phyloP scores from a whole-genome alignment of 2,113 vertebrate species.

The Malurus cyaneus region DNA sequence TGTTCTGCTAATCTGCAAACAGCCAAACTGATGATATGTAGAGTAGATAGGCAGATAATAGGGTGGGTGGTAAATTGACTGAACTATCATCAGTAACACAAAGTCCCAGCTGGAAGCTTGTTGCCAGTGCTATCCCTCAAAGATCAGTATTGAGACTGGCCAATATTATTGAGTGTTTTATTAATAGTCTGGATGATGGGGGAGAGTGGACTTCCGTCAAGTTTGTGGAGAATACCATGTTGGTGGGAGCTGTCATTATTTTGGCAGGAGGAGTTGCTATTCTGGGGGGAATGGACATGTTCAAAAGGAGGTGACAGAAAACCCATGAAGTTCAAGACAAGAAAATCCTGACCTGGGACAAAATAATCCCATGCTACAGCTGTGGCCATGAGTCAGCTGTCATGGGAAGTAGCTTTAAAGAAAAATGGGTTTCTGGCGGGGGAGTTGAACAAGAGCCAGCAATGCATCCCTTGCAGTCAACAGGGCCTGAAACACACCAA shows the following conservation, averaged over 20 bases:
- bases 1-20: background rate
- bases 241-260: background rate
- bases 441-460: background rate
- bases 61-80: background rate
- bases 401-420: background rate
- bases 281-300: background rate
- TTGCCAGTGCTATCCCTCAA: background rate
- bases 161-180: background rate
- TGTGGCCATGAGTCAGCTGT: background rate
- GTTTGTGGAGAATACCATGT: background rate
- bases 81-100: background rate
- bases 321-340: background rate
- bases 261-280: background rate
- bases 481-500: rapidly evolving
- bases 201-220: background rate
- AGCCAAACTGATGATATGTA: background rate
- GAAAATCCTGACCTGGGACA: background rate
- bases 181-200: background rate
- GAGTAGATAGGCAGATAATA: background rate
- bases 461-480: background rate
- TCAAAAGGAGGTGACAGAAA: background rate
- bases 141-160: background rate
- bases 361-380: background rate
- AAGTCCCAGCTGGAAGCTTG: background rate
- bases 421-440: background rate